These are phyloP conservation scores for Caenorhabditis plicata DNA, from an alignment of 2,888 invertebrate species.

Conservation along the genomic window DNA sequence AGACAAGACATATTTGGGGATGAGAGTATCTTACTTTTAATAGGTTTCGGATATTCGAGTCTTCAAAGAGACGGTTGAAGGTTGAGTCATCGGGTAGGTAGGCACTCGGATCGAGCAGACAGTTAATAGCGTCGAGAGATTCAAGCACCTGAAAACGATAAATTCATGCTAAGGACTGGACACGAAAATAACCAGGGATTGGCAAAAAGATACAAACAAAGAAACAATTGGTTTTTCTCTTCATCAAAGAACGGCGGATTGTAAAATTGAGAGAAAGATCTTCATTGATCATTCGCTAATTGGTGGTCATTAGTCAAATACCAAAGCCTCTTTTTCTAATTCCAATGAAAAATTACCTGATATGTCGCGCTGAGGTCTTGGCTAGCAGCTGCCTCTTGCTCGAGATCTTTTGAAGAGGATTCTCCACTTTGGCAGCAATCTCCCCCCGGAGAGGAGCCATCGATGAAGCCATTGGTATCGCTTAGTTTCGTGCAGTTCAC, in stretches of 20 bases:
- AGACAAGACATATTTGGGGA: no score
- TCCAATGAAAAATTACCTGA: no score
- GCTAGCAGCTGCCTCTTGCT: constrained; percentile 16
- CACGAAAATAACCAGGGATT: no score
- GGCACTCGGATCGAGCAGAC: constrained; percentile 17
- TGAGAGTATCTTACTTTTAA: constrained; percentile 23
- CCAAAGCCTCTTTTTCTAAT: no score
- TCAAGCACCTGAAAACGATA: constrained; percentile 28
- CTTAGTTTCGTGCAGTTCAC: constrained; percentile 28
- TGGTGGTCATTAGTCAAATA: no score
- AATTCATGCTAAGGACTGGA: no score
- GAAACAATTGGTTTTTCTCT: no score
- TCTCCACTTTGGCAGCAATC: constrained; percentile 58
- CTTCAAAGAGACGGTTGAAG: constrained; percentile 18
- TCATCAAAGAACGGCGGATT: no score
- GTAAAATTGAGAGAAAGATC: no score
- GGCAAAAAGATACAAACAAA: no score
- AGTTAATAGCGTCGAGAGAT: constrained; percentile 34
- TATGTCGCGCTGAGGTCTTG: constrained; percentile 23
- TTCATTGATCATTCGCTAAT: no score
- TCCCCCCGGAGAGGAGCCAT: constrained; percentile 36
- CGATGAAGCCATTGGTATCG: neutral
- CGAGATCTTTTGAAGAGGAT: constrained; percentile 14
- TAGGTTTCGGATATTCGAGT: constrained; percentile 18
- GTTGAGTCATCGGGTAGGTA: constrained; percentile 11